Evolutionary conservation across 1,140 invertebrate genomes (phyloP), one percentile per base, ranked within the genome.

Genomic region (Drosophila paulistorum): DNA sequence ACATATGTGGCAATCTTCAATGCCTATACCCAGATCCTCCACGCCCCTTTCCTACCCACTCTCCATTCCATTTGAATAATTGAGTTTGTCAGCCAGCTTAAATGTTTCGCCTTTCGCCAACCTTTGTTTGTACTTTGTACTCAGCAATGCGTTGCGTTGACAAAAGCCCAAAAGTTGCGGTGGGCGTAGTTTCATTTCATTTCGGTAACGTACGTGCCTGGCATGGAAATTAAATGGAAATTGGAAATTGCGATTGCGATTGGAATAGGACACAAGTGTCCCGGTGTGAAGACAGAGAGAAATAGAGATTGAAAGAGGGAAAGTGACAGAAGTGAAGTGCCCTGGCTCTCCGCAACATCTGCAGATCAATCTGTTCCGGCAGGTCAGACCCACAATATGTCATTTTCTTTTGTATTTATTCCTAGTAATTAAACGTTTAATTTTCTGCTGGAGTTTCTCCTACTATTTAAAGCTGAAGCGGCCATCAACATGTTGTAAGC

Each of bases 161-260:
- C 37, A 39, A 68, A 68, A 67, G 48, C 55, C 45, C 20, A 51
- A 26, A 75, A 20, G 59, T 60, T 55, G 48, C 57, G 57, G 39
- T 71, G 82, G 82, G 75, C 79, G 75, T 87, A 86, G 82, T 86
- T 87, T 82, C 85, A 86, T 86, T 86, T 86, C 72, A 86, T 87
- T 87, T 71, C 64, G 64, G 66, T 71, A 42, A 65, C 79, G 65
- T 86, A 86, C 82, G 82, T 86, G 82, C 62, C 39, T 17, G 59
- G 79, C 68, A 72, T 81, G 33, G 45, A 9, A 61, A 51, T 51
- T 23, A 51, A 51, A 61, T 68, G 57, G 42, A 58, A n/a, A 33
- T 60, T 39, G 41, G 17, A 71, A 69, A 51, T 76, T 55, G 65
- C 55, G 73, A 82, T 81, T 55, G 58, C 55, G 73, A 82, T 81